A percentile compares a stretch with the other conserved stretches of the same genome.
Conservation (phyloP, 2,797 vertebrate species). For the Rhabdomys pumilio region DNA sequence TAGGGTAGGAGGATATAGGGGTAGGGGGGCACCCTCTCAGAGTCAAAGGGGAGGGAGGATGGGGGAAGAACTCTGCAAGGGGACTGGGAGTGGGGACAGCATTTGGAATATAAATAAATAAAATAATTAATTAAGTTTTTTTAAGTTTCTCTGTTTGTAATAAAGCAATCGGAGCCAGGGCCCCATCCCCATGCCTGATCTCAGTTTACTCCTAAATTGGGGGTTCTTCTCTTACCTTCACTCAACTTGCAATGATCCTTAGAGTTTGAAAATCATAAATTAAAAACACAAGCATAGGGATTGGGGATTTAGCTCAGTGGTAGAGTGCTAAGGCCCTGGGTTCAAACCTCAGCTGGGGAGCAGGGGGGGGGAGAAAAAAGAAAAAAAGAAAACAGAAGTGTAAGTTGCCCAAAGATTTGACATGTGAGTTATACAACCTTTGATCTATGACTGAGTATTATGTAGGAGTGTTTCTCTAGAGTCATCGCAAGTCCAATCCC, state of each 20-base stretch:
- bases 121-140: not conserved
- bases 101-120: not conserved
- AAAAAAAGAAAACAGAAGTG: slow-evolving; percentile 14
- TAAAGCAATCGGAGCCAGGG: not conserved
- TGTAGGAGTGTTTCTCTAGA: not conserved
- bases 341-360: too few species aligned
- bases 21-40: too few species aligned
- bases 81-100: not conserved
- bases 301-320: too few species aligned
- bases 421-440: slow-evolving; percentile 11
- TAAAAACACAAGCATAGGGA: slow-evolving; percentile 22
- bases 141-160: not conserved
- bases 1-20: not conserved
- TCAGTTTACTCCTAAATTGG: slow-evolving; percentile 6
- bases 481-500: not conserved
- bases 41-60: not conserved
- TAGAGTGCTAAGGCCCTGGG: too few species aligned
- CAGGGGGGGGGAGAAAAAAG: too few species aligned
- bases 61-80: not conserved
- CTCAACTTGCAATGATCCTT: slow-evolving; percentile 1
- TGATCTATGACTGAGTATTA: not conserved
- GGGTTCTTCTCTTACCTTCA: not conserved
- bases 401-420: slow-evolving; percentile 8
- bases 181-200: not conserved
- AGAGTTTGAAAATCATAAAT: slow-evolving; percentile 45